A percentile compares a stretch with the other conserved stretches of the same genome.
Evolutionary conservation across 2,888 invertebrate species (phyloP).

Genomic region (Scaptomyza polygonia): DNA sequence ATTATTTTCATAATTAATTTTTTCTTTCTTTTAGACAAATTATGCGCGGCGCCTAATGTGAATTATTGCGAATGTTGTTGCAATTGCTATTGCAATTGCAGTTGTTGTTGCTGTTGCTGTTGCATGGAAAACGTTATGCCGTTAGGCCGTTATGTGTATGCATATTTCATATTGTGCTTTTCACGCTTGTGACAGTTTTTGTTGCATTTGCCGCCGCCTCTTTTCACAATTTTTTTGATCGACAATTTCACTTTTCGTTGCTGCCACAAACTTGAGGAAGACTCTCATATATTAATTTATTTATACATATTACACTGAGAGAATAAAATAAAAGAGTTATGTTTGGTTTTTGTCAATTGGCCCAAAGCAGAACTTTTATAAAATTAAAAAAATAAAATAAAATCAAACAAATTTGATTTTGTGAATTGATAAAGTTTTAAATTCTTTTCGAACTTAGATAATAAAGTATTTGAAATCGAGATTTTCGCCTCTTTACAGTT

Average conservation of each 20-base stretch:
- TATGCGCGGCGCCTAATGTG: conserved; percentile 51
- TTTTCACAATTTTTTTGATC: conserved; percentile 68
- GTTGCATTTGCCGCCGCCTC: conserved; percentile 39
- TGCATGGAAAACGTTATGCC: conserved; percentile 56
- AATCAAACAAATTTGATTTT: too few relatives aligned
- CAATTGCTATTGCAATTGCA: conserved; percentile 12
- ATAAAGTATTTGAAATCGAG: too few relatives aligned
- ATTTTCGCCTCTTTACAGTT: too few relatives aligned
- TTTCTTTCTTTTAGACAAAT: conserved; percentile 48
- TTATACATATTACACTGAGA: conserved; percentile 1
- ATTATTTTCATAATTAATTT: conserved; percentile 76
- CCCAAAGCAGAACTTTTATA: too few relatives aligned
- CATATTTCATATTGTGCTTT: conserved; percentile 33
- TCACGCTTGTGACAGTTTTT: conserved; percentile 64
- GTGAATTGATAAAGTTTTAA: too few relatives aligned
- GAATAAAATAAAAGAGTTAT: background rate
- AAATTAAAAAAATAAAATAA: too few relatives aligned
- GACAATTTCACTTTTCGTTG: conserved; percentile 74
- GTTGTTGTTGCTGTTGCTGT: conserved; percentile 28
- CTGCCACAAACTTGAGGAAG: conserved; percentile 48
- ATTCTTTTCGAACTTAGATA: too few relatives aligned
- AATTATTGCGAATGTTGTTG: conserved; percentile 50
- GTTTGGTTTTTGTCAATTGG: too few relatives aligned
- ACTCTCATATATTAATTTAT: conserved; percentile 15
- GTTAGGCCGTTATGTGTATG: too few relatives aligned